A percentile compares a stretch with the other conserved stretches of the same genome.
These are phyloP conservation scores for Stichodactyla mertensii DNA, from an alignment of 64 coral and sea anemone species.

Conservation along the genomic window DNA sequence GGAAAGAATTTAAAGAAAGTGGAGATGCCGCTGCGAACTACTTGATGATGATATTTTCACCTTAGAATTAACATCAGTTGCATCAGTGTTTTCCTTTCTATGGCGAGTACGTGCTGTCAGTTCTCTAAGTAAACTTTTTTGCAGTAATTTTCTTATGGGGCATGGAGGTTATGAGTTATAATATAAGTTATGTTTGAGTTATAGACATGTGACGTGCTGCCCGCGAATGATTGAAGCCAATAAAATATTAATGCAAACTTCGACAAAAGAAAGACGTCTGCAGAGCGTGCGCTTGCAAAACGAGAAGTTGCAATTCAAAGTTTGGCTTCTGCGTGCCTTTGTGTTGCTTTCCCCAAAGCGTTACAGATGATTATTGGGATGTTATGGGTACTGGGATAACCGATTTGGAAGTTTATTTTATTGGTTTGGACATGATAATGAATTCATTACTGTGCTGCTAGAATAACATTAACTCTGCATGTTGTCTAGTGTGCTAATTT, in stretches of 20 bases:
- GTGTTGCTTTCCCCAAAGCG: background rate
- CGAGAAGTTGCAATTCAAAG: background rate
- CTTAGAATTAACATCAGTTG: too few relatives aligned
- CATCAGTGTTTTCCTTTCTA: too few relatives aligned
- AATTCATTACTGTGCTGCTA: background rate
- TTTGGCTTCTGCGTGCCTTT: background rate
- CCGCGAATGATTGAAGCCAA: background rate
- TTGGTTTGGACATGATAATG: background rate
- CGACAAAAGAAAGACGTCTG: background rate
- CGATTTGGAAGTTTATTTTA: background rate
- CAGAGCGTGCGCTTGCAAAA: background rate
- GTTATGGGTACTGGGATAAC: background rate
- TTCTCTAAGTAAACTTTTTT: too few relatives aligned
- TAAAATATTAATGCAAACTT: background rate
- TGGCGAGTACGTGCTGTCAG: too few relatives aligned
- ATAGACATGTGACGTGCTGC: background rate
- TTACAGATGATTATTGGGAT: background rate
- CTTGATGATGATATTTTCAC: too few relatives aligned
- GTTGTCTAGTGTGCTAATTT: background rate
- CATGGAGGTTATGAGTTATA: too few relatives aligned
- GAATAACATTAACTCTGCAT: background rate
- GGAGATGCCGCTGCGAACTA: too few relatives aligned
- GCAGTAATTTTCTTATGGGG: too few relatives aligned
- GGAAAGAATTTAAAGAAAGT: too few relatives aligned
- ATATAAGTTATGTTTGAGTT: too few relatives aligned